A percentile compares a stretch with the other conserved stretches of the same genome.
Conservation (phyloP, 2,113 vertebrate genomes). For the Oreochromis niloticus region DNA sequence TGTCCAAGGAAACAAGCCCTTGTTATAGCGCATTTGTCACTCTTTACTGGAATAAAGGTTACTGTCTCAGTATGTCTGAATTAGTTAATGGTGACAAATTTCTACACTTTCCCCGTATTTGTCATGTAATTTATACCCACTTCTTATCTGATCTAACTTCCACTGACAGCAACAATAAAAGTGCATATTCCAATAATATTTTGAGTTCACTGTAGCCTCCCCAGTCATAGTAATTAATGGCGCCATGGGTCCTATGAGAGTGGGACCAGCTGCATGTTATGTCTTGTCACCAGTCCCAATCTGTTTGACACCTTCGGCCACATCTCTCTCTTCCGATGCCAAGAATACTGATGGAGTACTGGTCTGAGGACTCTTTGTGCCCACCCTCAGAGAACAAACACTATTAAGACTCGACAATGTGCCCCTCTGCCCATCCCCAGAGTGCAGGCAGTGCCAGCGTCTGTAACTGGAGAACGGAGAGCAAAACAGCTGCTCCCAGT, state of each 20-base stretch:
- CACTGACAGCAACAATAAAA: background rate
- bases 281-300: constrained; percentile 52
- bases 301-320: constrained; percentile 57
- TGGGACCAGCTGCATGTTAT: constrained; percentile 56
- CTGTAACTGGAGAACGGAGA: constrained; percentile 65
- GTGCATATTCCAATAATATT: constrained; percentile 11
- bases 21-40: background rate
- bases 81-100: background rate
- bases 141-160: background rate
- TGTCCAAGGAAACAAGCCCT: background rate
- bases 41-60: background rate
- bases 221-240: constrained; percentile 45
- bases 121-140: background rate
- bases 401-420: constrained; percentile 38
- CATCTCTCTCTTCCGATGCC: constrained; percentile 60
- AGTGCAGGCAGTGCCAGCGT: constrained; percentile 43
- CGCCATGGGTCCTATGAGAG: constrained; percentile 57
- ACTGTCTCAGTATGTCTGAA: background rate
- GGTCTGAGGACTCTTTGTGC: constrained; percentile 53
- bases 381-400: constrained; percentile 68
- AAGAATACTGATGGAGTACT: constrained; percentile 26
- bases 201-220: background rate
- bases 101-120: background rate
- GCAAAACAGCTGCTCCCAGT: constrained; percentile 70
- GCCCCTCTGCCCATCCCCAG: constrained; percentile 56